Base-by-base conservation (phyloP, 2,888 invertebrate species). In the Himalopsyche anomala region DNA sequence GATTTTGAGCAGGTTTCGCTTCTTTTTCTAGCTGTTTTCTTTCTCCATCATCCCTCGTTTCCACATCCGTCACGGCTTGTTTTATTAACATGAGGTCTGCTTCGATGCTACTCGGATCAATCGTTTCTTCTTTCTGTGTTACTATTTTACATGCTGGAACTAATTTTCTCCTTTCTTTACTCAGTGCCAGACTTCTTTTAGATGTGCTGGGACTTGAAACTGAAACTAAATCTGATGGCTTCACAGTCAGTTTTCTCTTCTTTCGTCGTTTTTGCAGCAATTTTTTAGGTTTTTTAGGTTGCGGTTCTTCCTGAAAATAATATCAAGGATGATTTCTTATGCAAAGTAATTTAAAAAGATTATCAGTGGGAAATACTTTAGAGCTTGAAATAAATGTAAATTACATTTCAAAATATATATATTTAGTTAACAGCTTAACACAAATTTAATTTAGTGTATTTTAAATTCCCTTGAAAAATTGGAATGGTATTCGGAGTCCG, bases 31-130 rank as follows among this genome's bases (percentile, higher is more conserved):
- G 9, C 11, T 45, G 45, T 15, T n/a, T 40, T 42, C 17, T 81
- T 54, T 4, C 54, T 17, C 54, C n/a, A 5, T 82, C 15, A 12
- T 83, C 79, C 8, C 56, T 85, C 6, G 56, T 54, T 80, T 85
- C 84, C 17, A 82, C 85, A 6, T 87, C 86, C 11, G 69, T 42
- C 19, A 86, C 55, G 0, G 93, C 93, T 36, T 90, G 92, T 83
- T 91, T 91, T 2, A 93, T 93, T 0, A 93, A 92, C 0, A 92
- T 88, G 0, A 93, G 89, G 86, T 93, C 93, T 86, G 92, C 92
- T 83, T 93, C 93, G 1, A 93, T 92, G 0, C 80, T 84, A 80
- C 85, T 84, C 17, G 56, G 56, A 56, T 56, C 56, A 8, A 56
- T 56, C 17, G 8, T 56, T 56, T 19, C 8, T 56, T 56, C 84